Evolutionary conservation across 1,140 invertebrate species (phyloP), one percentile per base, ranked within the genome.

Genomic region (Drosophila pachea): DNA sequence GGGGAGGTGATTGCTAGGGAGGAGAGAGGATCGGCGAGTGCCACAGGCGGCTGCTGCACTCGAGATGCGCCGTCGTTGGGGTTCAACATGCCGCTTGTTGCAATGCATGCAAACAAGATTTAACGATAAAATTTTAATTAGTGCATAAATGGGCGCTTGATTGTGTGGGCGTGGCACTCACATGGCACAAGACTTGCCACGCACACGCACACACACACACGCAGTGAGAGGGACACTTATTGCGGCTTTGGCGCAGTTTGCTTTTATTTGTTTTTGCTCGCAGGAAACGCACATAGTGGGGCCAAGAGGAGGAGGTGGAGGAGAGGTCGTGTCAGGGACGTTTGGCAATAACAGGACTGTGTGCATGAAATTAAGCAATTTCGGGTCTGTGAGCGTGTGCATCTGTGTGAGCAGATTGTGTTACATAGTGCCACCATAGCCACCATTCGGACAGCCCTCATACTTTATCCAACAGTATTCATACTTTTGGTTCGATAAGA

Each of bases 41-140:
- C 42, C 40, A 14, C 14, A 38, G 43, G 49, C 42, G 63, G 68
- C 42, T 45, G 49, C 29, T 32, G 54, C 53, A 56, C 52, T 49
- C 61, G 55, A 67, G 43, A 32, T 45, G 49, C 40, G 35, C 38
- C 35, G 40, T 48, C 32, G 62, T 16, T 60, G 63, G 63, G 42
- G 36, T 48, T 60, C 68, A 66, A 67, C 68, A 71, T 58, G 65
- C 75, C 66, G 68, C 81, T 76, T 84, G 73, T 79, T 79, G 73
- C 79, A 74, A 84, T 84, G 79, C 81, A 86, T 81, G 81, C 81
- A 86, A 86, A 86, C 81, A 86, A 86, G 81, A 86, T 86, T 86
- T 86, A 86, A 86, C 81, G 81, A 86, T 86, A 86, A 86, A 86
- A 86, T 86, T 86, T 86, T 86, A 86, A 86, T 86, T 86, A 86